Conservation (phyloP, 2,797 vertebrate species). For the Petrocephalus sullivani region DNA sequence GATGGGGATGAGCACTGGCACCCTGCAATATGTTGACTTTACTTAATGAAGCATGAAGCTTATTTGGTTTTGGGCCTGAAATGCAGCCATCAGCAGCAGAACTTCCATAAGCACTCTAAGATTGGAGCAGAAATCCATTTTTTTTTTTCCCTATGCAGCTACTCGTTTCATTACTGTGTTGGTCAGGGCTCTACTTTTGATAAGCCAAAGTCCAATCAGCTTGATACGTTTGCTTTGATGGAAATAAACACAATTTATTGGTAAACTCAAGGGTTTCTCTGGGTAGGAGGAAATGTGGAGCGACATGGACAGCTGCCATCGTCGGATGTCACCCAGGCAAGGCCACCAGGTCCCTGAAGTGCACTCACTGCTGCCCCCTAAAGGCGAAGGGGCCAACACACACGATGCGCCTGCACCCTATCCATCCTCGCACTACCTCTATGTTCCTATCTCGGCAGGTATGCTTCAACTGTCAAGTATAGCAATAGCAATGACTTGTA, state of each 20-base stretch:
- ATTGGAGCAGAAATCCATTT: neutral
- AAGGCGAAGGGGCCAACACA: conserved; percentile 12
- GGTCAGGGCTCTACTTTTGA: neutral
- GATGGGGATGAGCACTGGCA: neutral
- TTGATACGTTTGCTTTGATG: neutral
- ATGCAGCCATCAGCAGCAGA: neutral
- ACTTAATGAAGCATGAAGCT: neutral
- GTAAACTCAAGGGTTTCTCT: conserved; percentile 22
- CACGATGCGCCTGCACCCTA: conserved; percentile 9
- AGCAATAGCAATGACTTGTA: neutral
- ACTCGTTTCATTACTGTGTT: neutral
- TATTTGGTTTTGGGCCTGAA: neutral
- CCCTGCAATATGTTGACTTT: neutral
- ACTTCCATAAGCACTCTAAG: neutral
- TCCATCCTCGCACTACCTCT: conserved; percentile 70
- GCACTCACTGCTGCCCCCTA: neutral
- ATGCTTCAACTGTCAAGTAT: conserved; percentile 28
- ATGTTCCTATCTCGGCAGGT: conserved; percentile 76
- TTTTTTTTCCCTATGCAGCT: neutral
- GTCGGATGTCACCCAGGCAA: neutral
- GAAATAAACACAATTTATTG: neutral
- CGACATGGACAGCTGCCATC: neutral
- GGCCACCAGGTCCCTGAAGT: neutral
- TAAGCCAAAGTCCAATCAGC: neutral
- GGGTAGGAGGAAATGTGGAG: neutral